These are phyloP conservation scores for Automeris io DNA, from an alignment of 2,888 invertebrate genomes.

Conservation along the genomic window DNA sequence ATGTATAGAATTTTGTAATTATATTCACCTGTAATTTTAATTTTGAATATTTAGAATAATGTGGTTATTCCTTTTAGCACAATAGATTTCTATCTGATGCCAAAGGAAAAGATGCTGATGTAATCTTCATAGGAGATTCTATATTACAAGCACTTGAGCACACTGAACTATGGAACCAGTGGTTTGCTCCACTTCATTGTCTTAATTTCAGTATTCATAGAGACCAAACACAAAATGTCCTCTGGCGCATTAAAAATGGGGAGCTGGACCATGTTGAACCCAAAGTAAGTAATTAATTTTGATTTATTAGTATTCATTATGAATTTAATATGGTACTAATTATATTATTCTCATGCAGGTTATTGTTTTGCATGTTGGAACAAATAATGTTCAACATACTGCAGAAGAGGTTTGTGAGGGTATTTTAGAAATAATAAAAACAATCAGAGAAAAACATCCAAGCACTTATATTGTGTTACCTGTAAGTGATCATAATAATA, in stretches of 20 bases:
- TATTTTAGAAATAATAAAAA: slow-evolving; percentile 84
- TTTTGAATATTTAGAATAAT: too few species aligned
- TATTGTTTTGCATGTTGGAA: slow-evolving; percentile 91
- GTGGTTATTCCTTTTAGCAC: slow-evolving; percentile 79
- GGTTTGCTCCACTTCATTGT: slow-evolving; percentile 94
- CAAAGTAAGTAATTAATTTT: slow-evolving; percentile 77
- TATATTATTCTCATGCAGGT: slow-evolving; percentile 71
- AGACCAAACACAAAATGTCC: slow-evolving; percentile 91
- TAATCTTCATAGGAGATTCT: slow-evolving; percentile 94
- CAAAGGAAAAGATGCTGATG: slow-evolving; percentile 93
- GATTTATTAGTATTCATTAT: neutral
- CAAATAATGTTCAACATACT: slow-evolving; percentile 89
- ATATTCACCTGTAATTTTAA: too few species aligned
- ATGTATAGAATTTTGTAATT: too few species aligned
- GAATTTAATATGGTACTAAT: neutral
- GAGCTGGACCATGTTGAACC: slow-evolving; percentile 93
- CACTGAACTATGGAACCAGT: slow-evolving; percentile 91
- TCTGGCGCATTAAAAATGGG: slow-evolving; percentile 94
- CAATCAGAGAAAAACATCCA: slow-evolving; percentile 86
- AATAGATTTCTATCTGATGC: slow-evolving; percentile 90
- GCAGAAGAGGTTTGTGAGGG: slow-evolving; percentile 90
- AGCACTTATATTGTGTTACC: slow-evolving; percentile 89
- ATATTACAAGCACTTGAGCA: slow-evolving; percentile 89
- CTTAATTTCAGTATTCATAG: slow-evolving; percentile 94
- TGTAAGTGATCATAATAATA: slow-evolving; percentile 83